Evolutionary conservation across 2,797 vertebrate species (phyloP), one percentile per base, ranked within the genome.

Genomic region (Macropodus opercularis): DNA sequence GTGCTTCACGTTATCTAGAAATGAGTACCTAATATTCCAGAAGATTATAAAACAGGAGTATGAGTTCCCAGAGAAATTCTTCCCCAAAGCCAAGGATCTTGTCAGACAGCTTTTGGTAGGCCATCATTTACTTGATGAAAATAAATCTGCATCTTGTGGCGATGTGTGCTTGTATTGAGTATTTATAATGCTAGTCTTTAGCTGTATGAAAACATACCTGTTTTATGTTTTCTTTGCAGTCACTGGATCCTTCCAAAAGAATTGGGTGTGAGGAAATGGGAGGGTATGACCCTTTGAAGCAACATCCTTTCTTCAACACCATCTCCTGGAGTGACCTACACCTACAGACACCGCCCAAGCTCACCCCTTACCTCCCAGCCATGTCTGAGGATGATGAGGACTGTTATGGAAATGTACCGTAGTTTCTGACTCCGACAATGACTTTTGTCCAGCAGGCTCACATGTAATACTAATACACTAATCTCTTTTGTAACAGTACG

Each of bases 21-120:
- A 99, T 47, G 98, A 99, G 44, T 99, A 99, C 90, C 94, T 99
- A 85, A 99, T 99, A 95, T 99, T 99, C 91, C 98, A 99, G 93
- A 99, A 99, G 90, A 99, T 99, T 90, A 98, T 98, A 92, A 99
- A 98, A 74, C 89, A 98, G 93, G 98, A 99, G 79, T 99, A 99
- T 80, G 96, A 99, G 81, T 99, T 99, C 73, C 98, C 98, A 68
- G 98, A 99, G 87, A 99, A 98, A 90, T 99, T 99, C 90, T 99
- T 99, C 78, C 96, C 97, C 77, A 99, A 98, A 90, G 98, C 98
- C 74, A 97, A 96, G 92, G 96, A 99, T 79, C 94, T 99, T 48
- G 98, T 99, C 77, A 93, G 94, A 89, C 96, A 95, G 74, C 95
- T 99, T 73, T 86, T 99, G 95, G 98, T 98, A 92, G 92, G 85